Evolutionary conservation across 1,140 invertebrate genomes (phyloP).

Genomic region (Colletes latitarsis): DNA sequence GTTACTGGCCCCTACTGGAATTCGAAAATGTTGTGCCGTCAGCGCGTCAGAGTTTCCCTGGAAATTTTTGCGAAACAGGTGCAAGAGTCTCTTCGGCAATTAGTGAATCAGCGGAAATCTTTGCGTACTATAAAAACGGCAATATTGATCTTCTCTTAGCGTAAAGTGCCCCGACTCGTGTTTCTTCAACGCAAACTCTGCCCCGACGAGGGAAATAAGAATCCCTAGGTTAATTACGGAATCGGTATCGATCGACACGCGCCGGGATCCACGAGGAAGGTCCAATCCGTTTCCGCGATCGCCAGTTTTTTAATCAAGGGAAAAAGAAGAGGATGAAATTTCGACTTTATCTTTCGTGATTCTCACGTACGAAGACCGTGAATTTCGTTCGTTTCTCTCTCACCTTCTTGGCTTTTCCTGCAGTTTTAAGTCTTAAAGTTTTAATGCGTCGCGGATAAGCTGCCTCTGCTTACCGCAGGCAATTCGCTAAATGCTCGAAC

Average conservation of each 20-base stretch:
- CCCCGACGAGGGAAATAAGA: not conserved
- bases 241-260: not conserved
- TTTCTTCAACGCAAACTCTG: not conserved
- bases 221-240: not conserved
- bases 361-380: constrained; percentile 20
- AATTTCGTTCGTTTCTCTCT: constrained; percentile 31
- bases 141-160: not conserved
- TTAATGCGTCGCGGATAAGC: constrained; percentile 66
- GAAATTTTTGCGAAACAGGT: too few relatives aligned
- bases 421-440: constrained; percentile 61
- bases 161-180: not conserved
- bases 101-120: too few relatives aligned
- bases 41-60: too few relatives aligned
- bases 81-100: too few relatives aligned
- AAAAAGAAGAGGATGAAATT: not conserved
- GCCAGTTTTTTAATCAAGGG: constrained; percentile 1
- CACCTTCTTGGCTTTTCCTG: constrained; percentile 7
- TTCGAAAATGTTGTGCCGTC: too few relatives aligned
- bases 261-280: not conserved
- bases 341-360: not conserved
- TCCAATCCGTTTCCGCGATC: not conserved
- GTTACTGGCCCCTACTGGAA: too few relatives aligned
- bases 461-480: constrained; percentile 57
- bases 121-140: not conserved
- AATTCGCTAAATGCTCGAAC: constrained; percentile 69